These are phyloP conservation scores for Nixonia krombeini DNA, from an alignment of 1,140 invertebrate species.

Conservation along the genomic window DNA sequence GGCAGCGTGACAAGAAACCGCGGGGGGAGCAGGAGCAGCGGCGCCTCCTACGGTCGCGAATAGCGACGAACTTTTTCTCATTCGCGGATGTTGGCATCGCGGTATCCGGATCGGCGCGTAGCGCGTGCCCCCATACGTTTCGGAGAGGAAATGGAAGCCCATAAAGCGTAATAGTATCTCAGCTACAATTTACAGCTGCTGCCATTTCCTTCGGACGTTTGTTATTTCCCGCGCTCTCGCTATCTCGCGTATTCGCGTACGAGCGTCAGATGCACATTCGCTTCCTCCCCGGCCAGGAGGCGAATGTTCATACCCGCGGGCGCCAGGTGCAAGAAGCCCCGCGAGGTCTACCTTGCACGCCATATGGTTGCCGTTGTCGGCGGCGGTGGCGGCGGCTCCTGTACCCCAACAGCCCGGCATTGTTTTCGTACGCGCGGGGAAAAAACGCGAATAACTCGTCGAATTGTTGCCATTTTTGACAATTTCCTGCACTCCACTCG, in stretches of 20 bases:
- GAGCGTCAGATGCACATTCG: background rate
- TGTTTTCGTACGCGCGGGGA: no score
- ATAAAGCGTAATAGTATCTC: slow-evolving; percentile 40
- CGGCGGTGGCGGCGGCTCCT: no score
- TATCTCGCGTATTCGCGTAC: slow-evolving; percentile 26
- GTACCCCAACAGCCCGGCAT: no score
- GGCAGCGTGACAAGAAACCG: background rate
- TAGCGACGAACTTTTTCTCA: background rate
- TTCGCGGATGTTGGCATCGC: background rate
- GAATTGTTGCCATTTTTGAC: no score
- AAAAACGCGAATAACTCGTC: no score
- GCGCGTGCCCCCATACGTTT: background rate
- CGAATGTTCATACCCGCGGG: slow-evolving; percentile 2
- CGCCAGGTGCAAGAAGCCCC: slow-evolving; percentile 1
- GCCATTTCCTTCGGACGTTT: slow-evolving; percentile 26
- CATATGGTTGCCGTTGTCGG: background rate
- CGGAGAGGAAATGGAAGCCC: slow-evolving; percentile 45
- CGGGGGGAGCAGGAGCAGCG: background rate
- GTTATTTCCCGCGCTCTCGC: slow-evolving; percentile 35
- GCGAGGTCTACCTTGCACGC: no score
- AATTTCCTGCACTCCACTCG: no score
- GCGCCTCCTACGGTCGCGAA: background rate
- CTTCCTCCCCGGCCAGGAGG: background rate
- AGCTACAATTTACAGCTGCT: slow-evolving; percentile 41
- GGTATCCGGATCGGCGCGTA: no score